Evolutionary conservation across 2,888 invertebrate species (phyloP).

Genomic region (Parnassius orleans): DNA sequence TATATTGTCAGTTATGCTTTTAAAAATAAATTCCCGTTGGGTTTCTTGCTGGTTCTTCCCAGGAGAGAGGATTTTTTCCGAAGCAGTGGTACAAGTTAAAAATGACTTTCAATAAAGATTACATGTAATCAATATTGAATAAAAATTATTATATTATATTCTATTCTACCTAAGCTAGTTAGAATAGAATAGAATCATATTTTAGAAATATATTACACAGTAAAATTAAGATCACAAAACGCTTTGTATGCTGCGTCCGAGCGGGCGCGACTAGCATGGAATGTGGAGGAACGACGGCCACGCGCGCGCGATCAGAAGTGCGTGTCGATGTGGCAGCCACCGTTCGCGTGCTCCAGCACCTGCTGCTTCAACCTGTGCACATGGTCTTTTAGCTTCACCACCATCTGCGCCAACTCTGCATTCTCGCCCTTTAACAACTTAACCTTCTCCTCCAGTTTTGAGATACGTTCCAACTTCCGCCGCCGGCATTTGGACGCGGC

Average conservation of each 20-base stretch:
- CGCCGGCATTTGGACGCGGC: slow-evolving; percentile 98
- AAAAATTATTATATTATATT: too few relatives aligned
- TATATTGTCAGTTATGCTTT: too few relatives aligned
- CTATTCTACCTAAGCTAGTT: too few relatives aligned
- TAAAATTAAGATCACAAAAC: slow-evolving; percentile 82
- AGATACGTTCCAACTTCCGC: slow-evolving; percentile 97
- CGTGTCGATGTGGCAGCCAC: slow-evolving; percentile 92
- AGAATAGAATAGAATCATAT: too few relatives aligned
- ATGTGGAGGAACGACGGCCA: slow-evolving; percentile 68
- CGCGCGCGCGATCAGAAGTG: slow-evolving; percentile 68
- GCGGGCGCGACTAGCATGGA: slow-evolving; percentile 81
- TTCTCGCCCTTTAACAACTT: slow-evolving; percentile 95
- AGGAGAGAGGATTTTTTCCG: too few relatives aligned
- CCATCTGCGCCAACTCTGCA: slow-evolving; percentile 89
- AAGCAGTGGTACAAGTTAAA: too few relatives aligned
- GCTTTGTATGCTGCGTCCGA: slow-evolving; percentile 81
- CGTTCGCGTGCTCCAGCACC: slow-evolving; percentile 95
- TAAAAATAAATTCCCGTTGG: too few relatives aligned
- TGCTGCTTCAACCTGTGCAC: slow-evolving; percentile 95
- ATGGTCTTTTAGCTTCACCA: slow-evolving; percentile 93
- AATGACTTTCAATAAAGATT: too few relatives aligned
- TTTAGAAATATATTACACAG: too few relatives aligned
- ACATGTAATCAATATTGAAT: too few relatives aligned
- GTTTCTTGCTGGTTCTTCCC: too few relatives aligned
- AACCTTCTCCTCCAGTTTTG: slow-evolving; percentile 96